Percentiles rank a stretch among this genome's conserved stretches.
Conservation (phyloP, 2,888 invertebrate genomes). For the Hirudinaria manillensis region DNA sequence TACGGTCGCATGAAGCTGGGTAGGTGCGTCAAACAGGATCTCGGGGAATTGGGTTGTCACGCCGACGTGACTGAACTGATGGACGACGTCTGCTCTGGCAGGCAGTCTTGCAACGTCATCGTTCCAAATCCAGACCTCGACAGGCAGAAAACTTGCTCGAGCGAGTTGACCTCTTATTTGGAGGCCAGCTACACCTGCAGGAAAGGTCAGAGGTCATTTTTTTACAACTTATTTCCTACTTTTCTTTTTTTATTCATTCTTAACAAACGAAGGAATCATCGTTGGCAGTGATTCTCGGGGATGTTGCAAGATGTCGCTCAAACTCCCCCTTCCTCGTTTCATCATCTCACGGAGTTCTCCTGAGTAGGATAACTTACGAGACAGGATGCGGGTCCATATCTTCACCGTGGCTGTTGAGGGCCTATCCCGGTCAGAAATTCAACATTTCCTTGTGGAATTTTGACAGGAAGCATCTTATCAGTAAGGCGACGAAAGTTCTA, state of each 20-base stretch:
- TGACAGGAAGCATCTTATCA: conserved; percentile 1
- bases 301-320: background rate
- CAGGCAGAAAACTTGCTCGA: conserved; percentile 8
- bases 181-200: conserved; percentile 16
- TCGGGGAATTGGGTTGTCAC: conserved; percentile 35
- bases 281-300: conserved; percentile 11
- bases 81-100: conserved; percentile 31
- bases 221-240: background rate
- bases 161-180: conserved; percentile 11
- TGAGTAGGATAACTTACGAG: background rate
- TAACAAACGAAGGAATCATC: background rate
- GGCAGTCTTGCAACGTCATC: conserved; percentile 18
- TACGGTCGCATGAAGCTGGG: conserved; percentile 36
- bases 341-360: conserved; percentile 8
- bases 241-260: conserved; percentile 1
- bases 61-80: conserved; percentile 30
- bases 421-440: conserved; percentile 4
- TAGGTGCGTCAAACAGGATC: conserved; percentile 31
- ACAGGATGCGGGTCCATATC: conserved; percentile 18
- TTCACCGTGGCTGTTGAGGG: conserved; percentile 15
- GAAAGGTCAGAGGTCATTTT: background rate
- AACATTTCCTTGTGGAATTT: conserved; percentile 17
- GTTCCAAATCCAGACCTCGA: conserved; percentile 23
- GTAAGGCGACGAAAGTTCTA: background rate
- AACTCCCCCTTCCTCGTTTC: background rate